phyloP scores from a whole-genome alignment of 2,113 vertebrate species.

The Terrapene triunguis region DNA sequence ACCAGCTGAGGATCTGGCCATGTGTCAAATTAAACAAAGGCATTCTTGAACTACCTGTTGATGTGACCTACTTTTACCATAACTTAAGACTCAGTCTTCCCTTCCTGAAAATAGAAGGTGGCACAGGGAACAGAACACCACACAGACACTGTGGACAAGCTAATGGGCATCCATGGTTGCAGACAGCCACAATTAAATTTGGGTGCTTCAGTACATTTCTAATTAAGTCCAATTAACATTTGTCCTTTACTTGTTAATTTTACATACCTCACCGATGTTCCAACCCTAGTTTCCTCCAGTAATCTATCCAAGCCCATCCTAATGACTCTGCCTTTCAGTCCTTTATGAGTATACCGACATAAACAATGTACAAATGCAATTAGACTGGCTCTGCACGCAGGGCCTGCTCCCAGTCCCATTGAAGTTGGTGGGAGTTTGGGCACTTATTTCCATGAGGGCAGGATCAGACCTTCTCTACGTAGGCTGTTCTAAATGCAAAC shows the following conservation, averaged over 20 bases:
- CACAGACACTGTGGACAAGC: slow-evolving; percentile 35
- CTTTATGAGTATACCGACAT: slow-evolving; percentile 60
- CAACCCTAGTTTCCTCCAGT: slow-evolving; percentile 46
- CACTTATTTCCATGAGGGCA: neutral
- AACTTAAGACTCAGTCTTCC: slow-evolving; percentile 32
- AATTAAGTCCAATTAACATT: slow-evolving; percentile 76
- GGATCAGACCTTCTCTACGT: neutral
- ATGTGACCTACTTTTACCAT: slow-evolving; percentile 52
- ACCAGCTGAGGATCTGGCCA: slow-evolving; percentile 15
- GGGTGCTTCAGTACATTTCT: slow-evolving; percentile 72
- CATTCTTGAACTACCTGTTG: slow-evolving; percentile 56
- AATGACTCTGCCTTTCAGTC: slow-evolving; percentile 68
- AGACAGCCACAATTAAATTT: slow-evolving; percentile 69
- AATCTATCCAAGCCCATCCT: slow-evolving; percentile 56
- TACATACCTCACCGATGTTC: slow-evolving; percentile 54
- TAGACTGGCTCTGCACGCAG: slow-evolving; percentile 58
- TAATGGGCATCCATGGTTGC: slow-evolving; percentile 47
- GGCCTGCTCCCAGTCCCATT: slow-evolving; percentile 8
- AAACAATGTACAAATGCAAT: slow-evolving; percentile 76
- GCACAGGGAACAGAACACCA: slow-evolving; percentile 38
- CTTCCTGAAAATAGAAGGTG: slow-evolving; percentile 49
- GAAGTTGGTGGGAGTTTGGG: neutral
- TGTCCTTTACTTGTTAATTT: slow-evolving; percentile 70
- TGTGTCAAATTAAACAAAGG: slow-evolving; percentile 47
- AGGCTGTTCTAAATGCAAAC: neutral